phyloP scores from a whole-genome alignment of 2,113 vertebrate species.

The Semnornis frantzii region DNA sequence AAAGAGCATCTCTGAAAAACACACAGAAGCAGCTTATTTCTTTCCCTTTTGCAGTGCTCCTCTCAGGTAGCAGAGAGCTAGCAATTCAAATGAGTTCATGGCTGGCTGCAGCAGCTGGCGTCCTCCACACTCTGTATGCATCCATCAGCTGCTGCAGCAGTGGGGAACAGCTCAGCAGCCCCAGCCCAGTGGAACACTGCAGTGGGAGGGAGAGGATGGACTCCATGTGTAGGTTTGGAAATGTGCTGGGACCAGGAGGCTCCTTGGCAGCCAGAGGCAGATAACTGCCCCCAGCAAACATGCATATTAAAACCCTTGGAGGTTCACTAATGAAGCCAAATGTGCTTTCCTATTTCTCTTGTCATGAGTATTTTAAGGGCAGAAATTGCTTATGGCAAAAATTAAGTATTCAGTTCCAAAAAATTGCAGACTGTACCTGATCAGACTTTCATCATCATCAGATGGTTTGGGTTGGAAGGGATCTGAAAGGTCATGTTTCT shows the following conservation, averaged over 20 bases:
- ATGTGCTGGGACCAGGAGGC: neutral
- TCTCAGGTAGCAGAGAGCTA: slow-evolving; percentile 30
- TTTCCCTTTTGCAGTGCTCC: neutral
- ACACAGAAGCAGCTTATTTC: neutral
- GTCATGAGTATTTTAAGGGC: neutral
- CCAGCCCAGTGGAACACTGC: slow-evolving; percentile 11
- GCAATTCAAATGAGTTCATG: slow-evolving; percentile 61
- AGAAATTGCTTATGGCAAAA: neutral
- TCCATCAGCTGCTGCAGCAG: slow-evolving; percentile 50
- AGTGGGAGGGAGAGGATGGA: neutral
- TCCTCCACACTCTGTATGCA: neutral
- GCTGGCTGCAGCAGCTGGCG: slow-evolving; percentile 66
- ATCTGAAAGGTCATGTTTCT: no score
- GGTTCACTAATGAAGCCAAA: slow-evolving; percentile 23
- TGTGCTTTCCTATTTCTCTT: neutral
- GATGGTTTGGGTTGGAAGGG: no score
- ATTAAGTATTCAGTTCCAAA: neutral
- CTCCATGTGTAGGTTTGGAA: slow-evolving; percentile 30
- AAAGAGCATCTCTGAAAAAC: neutral
- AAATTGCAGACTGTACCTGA: neutral
- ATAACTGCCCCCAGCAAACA: neutral
- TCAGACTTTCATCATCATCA: neutral
- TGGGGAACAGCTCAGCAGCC: slow-evolving; percentile 19
- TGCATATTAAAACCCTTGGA: neutral
- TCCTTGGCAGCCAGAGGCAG: neutral